phyloP scores from a whole-genome alignment of 2,888 invertebrate genomes.

The Dinocampus coccinellae region DNA sequence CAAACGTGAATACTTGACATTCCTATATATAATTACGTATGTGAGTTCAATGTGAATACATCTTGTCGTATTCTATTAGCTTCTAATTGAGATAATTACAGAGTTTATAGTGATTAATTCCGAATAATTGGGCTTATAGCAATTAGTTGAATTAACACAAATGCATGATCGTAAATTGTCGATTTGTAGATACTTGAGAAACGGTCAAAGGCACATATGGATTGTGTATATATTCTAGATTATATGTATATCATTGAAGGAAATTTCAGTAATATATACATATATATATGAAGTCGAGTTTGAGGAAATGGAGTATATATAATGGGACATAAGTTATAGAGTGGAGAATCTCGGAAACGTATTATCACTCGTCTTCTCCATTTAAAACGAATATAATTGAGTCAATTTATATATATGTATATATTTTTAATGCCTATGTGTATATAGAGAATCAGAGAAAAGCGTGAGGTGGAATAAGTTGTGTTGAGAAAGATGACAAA shows the following conservation, averaged over 20 bases:
- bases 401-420: too few relatives aligned
- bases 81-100: conserved; percentile 53
- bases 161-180: conserved; percentile 22
- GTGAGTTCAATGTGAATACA: not conserved
- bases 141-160: conserved; percentile 54
- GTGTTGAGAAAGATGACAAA: not conserved
- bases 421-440: too few relatives aligned
- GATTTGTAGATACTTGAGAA: not conserved
- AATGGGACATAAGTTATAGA: not conserved
- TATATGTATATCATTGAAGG: too few relatives aligned
- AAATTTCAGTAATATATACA: too few relatives aligned
- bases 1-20: not conserved
- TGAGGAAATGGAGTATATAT: not conserved
- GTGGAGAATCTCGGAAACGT: not conserved
- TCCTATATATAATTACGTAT: not conserved
- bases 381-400: too few relatives aligned
- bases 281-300: not conserved
- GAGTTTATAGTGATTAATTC: conserved; percentile 60
- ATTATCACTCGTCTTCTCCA: not conserved
- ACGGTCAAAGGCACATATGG: not conserved
- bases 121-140: conserved; percentile 53
- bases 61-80: not conserved
- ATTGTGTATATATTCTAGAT: too few relatives aligned
- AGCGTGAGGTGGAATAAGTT: not conserved
- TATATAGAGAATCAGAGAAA: too few relatives aligned